A percentile compares a stretch with the other conserved stretches of the same genome.
phyloP scores from a whole-genome alignment of 2,113 vertebrate species.

The Callorhinus ursinus region DNA sequence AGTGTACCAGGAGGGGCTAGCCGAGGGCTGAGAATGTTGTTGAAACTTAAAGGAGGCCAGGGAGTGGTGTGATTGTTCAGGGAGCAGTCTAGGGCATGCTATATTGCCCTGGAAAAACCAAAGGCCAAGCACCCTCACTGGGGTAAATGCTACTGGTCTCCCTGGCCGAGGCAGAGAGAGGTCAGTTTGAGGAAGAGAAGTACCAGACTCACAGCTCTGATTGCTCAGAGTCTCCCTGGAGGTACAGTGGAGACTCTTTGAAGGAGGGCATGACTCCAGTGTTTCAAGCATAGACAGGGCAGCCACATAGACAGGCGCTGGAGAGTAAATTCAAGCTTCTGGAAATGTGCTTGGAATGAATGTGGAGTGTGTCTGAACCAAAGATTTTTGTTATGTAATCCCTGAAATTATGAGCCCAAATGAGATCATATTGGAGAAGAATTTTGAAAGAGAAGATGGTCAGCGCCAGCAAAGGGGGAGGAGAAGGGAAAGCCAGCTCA shows the following conservation, averaged over 20 bases:
- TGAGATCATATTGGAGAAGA: not conserved
- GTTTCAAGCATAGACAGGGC: not conserved
- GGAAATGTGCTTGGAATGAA: not conserved
- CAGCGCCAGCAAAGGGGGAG: not conserved
- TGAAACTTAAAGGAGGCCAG: not conserved
- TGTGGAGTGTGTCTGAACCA: not conserved
- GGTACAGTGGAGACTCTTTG: not conserved
- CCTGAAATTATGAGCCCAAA: not conserved
- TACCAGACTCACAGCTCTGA: not conserved
- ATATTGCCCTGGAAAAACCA: not conserved
- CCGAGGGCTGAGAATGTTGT: not conserved
- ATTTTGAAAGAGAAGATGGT: not conserved
- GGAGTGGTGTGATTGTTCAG: not conserved
- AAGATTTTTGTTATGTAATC: not conserved
- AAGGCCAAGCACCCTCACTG: fast-evolving
- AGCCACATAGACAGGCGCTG: not conserved
- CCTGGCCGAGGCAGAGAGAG: not conserved
- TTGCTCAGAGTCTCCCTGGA: not conserved
- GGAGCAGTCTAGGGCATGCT: fast-evolving
- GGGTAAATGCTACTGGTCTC: not conserved
- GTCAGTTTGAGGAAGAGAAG: not conserved
- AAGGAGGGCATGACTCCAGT: not conserved
- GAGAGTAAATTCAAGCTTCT: not conserved
- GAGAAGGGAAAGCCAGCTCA: fast-evolving
- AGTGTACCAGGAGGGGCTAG: no score